phyloP scores from a whole-genome alignment of 2,797 vertebrate species.

The Saguinus oedipus region DNA sequence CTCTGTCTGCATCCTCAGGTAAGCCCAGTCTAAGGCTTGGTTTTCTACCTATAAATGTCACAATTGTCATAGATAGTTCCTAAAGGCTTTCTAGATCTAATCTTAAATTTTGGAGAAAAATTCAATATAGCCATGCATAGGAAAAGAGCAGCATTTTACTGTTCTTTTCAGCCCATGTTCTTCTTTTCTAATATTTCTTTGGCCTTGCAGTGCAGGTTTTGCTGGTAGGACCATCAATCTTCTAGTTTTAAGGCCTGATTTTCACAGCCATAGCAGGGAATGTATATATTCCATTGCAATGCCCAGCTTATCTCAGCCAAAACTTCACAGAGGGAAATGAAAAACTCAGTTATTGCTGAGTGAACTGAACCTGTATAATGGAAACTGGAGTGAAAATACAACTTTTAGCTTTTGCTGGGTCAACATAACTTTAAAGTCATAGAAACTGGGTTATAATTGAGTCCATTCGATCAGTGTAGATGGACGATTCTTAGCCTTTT shows the following conservation, averaged over 20 bases:
- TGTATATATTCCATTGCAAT: background rate
- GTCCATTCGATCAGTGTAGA: background rate
- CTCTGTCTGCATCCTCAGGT: background rate
- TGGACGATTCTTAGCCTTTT: background rate
- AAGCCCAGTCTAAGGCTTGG: background rate
- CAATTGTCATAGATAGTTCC: background rate
- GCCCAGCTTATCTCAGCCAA: background rate
- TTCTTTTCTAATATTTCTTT: constrained; percentile 46
- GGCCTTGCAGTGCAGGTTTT: background rate
- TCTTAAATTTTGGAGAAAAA: constrained; percentile 1
- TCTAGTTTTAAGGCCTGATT: constrained; percentile 38
- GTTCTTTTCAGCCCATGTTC: background rate
- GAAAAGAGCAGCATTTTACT: background rate
- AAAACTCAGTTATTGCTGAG: background rate
- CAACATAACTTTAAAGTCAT: background rate
- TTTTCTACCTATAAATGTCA: background rate
- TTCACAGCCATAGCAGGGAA: background rate
- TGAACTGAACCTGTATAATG: background rate
- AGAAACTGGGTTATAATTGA: background rate
- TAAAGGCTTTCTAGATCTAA: constrained; percentile 23
- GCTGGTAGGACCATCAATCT: constrained; percentile 36
- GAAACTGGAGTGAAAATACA: background rate
- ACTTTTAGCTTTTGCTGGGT: background rate
- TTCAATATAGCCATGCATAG: background rate
- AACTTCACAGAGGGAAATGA: background rate